Evolutionary conservation across 2,113 vertebrate species (phyloP).

Genomic region (Mesembrinibis cayennensis): DNA sequence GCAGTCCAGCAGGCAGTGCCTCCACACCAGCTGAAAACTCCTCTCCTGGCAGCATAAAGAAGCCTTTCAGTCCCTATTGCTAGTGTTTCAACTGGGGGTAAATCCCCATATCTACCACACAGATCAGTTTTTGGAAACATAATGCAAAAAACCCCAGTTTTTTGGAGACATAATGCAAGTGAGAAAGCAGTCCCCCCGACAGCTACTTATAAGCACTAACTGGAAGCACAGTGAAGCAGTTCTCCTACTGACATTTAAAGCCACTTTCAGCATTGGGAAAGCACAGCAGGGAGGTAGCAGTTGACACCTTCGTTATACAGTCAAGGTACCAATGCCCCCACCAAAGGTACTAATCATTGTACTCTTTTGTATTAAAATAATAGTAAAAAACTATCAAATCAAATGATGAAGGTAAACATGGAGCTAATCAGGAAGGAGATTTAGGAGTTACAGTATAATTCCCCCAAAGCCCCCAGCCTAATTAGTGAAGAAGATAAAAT

Average conservation of each 20-base stretch:
- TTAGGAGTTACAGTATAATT: constrained; percentile 45
- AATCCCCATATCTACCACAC: background rate
- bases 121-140: background rate
- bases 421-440: constrained; percentile 55
- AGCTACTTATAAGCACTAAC: background rate
- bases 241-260: background rate
- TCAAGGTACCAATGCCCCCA: background rate
- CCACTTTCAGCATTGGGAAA: background rate
- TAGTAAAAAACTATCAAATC: background rate
- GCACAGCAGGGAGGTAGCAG: background rate
- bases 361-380: background rate
- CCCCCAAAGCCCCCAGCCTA: constrained; percentile 39
- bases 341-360: background rate
- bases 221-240: background rate
- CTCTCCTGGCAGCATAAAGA: background rate
- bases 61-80: background rate
- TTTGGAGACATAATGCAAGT: background rate
- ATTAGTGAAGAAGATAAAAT: constrained; percentile 66
- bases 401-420: constrained; percentile 34
- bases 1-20: fast-evolving
- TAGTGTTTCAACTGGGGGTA: background rate
- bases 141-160: too few relatives aligned
- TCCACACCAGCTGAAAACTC: background rate
- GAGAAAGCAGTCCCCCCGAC: fast-evolving
- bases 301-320: background rate